These are phyloP conservation scores for Ectemnius continuus DNA, from an alignment of 2,888 invertebrate genomes.

Conservation along the genomic window DNA sequence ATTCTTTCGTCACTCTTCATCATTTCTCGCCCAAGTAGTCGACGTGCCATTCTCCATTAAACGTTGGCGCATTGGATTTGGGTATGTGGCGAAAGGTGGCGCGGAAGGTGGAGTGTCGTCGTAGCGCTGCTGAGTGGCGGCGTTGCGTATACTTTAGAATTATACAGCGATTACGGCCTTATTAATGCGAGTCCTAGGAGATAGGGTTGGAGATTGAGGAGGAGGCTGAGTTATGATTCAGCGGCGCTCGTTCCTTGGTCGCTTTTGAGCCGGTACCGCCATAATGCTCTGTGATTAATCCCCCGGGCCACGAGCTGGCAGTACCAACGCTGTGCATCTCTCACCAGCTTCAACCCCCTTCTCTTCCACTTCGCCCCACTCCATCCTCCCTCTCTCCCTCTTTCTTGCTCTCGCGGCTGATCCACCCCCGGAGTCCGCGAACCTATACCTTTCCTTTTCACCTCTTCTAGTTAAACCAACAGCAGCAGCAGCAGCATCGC, in stretches of 20 bases:
- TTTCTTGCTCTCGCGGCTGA: neutral
- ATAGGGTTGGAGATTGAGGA: constrained; percentile 60
- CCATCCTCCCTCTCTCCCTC: constrained; percentile 6
- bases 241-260: constrained; percentile 58
- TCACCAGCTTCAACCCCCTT: constrained; percentile 57
- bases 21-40: too few species aligned
- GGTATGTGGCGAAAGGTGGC: neutral
- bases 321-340: constrained; percentile 55
- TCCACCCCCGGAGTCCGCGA: constrained; percentile 26
- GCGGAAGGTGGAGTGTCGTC: constrained; percentile 22
- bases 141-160: constrained; percentile 52
- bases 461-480: too few species aligned
- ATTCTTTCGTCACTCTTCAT: too few species aligned
- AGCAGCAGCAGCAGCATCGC: too few species aligned
- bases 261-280: constrained; percentile 72
- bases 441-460: neutral
- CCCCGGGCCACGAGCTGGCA: constrained; percentile 65
- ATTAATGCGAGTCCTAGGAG: constrained; percentile 71
- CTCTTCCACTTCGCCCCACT: constrained; percentile 13
- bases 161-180: constrained; percentile 70
- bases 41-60: too few species aligned
- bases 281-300: constrained; percentile 76
- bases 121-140: too few species aligned
- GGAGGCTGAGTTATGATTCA: constrained; percentile 69
- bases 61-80: neutral